Base-by-base conservation (phyloP, 2,797 vertebrate genomes). In the Coluber constrictor region DNA sequence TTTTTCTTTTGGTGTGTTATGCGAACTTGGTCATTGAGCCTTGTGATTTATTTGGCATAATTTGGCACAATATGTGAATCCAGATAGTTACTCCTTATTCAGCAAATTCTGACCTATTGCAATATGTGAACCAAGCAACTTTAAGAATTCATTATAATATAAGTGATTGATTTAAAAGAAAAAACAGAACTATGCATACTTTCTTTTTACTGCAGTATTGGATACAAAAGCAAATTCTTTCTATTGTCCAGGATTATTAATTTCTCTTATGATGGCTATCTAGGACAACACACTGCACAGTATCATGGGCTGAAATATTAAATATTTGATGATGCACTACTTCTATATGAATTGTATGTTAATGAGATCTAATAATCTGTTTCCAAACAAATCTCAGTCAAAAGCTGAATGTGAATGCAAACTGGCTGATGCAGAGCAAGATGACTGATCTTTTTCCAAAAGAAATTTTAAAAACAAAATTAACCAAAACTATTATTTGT, bases 361-460 rank as follows among this genome's bases (percentile, higher is more conserved):
- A 94, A 94, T 96, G 47, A 94, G 89, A 94, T 93, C 95, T 0
- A 0, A 90, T 96, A 93, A 95, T 93, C 94, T 93, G 56, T 95
- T 91, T 91, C 92, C 90, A 96, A 96, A 93, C 94, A 94, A 95
- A 95, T 93, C 74, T 87, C 91, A 92, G 94, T 93, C 88, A 70
- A 92, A 92, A 94, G 89, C 92, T 93, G 95, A 95, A 94, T 95
- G 95, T 96, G 94, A 93, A 89, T 96, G 89, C 74, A 79, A 94
- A 93, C 91, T 96, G 94, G 94, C 91, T 95, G 94, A 74, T 95
- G 90, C 93, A 96, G 92, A 95, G 95, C 92, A 88, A 93, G 92
- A 79, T 0, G 91, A 95, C 61, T 96, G 94, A 96, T 96, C 92
- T 93, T 93, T 94, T 96, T 95, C 95, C 95, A 96, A 96, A 96